Evolutionary conservation across 2,888 invertebrate genomes (phyloP).

Genomic region (Scelioninae gen. 1): DNA sequence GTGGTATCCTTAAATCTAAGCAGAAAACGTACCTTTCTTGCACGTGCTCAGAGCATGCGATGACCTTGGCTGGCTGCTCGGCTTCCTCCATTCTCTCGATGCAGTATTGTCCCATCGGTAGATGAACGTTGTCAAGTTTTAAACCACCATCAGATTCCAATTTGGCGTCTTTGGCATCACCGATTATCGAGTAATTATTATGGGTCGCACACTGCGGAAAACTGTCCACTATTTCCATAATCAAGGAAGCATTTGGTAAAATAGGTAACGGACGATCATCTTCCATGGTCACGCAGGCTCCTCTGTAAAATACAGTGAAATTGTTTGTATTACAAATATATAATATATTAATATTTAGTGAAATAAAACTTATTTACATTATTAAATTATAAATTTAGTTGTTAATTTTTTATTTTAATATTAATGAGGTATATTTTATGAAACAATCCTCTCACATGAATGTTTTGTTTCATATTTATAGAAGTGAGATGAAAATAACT

Average conservation of each 20-base stretch:
- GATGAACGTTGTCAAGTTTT: slow-evolving; percentile 83
- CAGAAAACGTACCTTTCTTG: slow-evolving; percentile 78
- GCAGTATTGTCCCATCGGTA: slow-evolving; percentile 84
- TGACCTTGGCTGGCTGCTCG: slow-evolving; percentile 85
- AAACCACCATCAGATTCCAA: slow-evolving; percentile 86
- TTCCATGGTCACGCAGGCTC: slow-evolving; percentile 73
- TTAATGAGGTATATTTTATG: too few relatives aligned
- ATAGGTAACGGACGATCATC: slow-evolving; percentile 76
- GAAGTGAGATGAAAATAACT: too few relatives aligned
- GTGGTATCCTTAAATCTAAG: not conserved
- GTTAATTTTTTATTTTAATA: too few relatives aligned
- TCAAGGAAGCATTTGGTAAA: slow-evolving; percentile 80
- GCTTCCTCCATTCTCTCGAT: slow-evolving; percentile 82
- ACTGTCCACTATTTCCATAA: slow-evolving; percentile 84
- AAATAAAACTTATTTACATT: too few relatives aligned
- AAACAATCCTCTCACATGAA: too few relatives aligned
- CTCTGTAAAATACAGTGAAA: slow-evolving; percentile 69
- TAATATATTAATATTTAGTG: too few relatives aligned
- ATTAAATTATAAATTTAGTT: too few relatives aligned
- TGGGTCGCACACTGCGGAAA: slow-evolving; percentile 86
- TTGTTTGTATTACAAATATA: too few relatives aligned
- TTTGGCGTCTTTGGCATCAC: slow-evolving; percentile 85
- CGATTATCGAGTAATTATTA: slow-evolving; percentile 86
- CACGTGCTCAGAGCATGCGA: slow-evolving; percentile 87
- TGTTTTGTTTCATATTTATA: too few relatives aligned